These are phyloP conservation scores for Drosophila pectinifera DNA, from an alignment of 1,140 invertebrate genomes.

Conservation along the genomic window DNA sequence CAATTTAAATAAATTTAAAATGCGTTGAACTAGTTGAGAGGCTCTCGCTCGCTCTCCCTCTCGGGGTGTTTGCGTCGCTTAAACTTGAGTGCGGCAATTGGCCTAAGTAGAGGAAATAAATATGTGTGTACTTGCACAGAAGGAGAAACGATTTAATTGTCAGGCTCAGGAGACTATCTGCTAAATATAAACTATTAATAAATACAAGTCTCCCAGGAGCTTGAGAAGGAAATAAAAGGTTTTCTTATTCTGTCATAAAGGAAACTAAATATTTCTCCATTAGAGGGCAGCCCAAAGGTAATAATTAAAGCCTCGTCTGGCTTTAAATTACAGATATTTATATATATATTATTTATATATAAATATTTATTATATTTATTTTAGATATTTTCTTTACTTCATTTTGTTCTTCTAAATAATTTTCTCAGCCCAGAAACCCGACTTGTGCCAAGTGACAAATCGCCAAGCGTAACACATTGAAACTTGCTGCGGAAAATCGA, in stretches of 20 bases:
- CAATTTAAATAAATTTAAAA: conserved; percentile 83
- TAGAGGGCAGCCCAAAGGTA: neutral
- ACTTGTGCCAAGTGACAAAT: conserved; percentile 69
- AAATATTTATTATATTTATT: no score
- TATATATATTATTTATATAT: no score
- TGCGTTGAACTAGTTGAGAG: conserved; percentile 69
- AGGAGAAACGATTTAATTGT: conserved; percentile 11
- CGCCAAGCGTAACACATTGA: conserved; percentile 26
- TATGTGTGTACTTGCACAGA: conserved; percentile 4
- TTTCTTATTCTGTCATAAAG: no score
- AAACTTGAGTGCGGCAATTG: conserved; percentile 41
- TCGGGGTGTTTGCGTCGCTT: conserved; percentile 26
- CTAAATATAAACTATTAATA: neutral
- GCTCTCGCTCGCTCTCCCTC: neutral
- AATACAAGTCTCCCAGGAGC: no score
- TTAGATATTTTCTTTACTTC: neutral
- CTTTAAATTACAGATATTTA: no score
- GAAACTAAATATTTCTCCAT: no score
- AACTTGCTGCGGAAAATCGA: neutral
- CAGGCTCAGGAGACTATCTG: no score
- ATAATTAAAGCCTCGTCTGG: no score
- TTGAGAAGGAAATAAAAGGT: no score
- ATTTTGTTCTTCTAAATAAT: neutral
- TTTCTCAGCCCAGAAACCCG: conserved; percentile 16
- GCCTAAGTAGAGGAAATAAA: conserved; percentile 20